Evolutionary conservation across 1,140 invertebrate genomes (phyloP), one percentile per base, ranked within the genome.

Genomic region (Saccostrea glomerata): DNA sequence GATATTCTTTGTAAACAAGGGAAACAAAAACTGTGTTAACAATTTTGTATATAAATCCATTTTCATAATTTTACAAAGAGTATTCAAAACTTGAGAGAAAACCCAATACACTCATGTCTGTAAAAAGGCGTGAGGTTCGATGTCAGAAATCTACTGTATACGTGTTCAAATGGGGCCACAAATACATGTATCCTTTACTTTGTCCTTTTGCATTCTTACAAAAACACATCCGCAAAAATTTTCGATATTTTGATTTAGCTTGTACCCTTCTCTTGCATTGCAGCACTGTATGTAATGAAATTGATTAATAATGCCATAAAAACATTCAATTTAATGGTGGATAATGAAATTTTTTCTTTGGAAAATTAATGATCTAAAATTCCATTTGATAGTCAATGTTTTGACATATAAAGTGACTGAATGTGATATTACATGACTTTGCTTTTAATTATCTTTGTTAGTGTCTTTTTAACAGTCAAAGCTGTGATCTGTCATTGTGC

Each of bases 121-220:
- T 30, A 77, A 5, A 77, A 77, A 77, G 25, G 70, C 23, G 36
- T 77, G 70, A 4, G 23, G 70, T 77, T 77, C 25, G 36, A 40
- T 30, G 70, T 77, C 70, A 25, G 30, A 77, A 77, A 25, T 77
- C n/a, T 63, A n/a, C 30, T 77, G 70, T 77, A 30, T 77, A 77
- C 70, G 36, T 77, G 70, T 77, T 77, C 70, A 77, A 77, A 77
- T 77, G 70, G 70, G 70, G 70, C 70, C 70, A 77, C 70, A 30
- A 30, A 30, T 20, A 63, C n/a, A 17, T 63, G 17, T 20, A 60
- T 60, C 13, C 13, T 60, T 58, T 13, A 60, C 13, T 60, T 60
- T 60, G 1, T 60, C 4, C 20, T 60, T 60, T 36, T 77, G 70
- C 30, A 36, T 25, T 77, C 25, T 36, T 36, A 36, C 30, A 47